Conservation (phyloP, 2,888 invertebrate genomes). For the Poecilus cupreus region DNA sequence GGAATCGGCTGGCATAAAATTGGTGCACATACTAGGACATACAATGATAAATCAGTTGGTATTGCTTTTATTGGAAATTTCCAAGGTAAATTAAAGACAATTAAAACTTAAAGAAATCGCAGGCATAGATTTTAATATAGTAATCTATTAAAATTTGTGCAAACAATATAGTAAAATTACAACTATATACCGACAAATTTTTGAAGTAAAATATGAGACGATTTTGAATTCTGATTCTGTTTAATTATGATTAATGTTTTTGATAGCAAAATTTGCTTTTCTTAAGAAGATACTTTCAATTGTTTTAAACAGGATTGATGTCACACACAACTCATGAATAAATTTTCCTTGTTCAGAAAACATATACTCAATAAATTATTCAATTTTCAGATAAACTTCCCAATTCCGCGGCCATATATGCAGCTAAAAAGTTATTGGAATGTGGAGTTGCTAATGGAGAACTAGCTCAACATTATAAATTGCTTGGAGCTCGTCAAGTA, state of each 20-base stretch:
- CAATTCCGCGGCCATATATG: constrained; percentile 71
- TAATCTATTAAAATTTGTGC: neutral
- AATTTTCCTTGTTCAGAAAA: constrained; percentile 42
- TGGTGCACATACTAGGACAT: constrained; percentile 76
- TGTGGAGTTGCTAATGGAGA: constrained; percentile 74
- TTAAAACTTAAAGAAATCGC: no score
- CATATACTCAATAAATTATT: no score
- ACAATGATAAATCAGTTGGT: constrained; percentile 75
- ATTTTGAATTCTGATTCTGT: no score
- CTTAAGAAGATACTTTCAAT: no score
- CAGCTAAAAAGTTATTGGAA: constrained; percentile 72
- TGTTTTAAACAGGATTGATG: no score
- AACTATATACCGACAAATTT: no score
- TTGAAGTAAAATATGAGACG: no score
- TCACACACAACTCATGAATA: no score
- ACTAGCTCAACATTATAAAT: constrained; percentile 72
- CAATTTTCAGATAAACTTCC: constrained; percentile 71
- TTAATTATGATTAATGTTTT: no score
- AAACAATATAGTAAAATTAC: no score
- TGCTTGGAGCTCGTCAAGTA: constrained; percentile 77
- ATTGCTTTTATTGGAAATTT: constrained; percentile 78
- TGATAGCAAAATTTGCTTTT: no score
- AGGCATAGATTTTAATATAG: no score
- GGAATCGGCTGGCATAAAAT: constrained; percentile 77
- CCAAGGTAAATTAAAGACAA: constrained; percentile 69